Conservation (phyloP, 2,888 invertebrate genomes). For the Diplazon laetatorius region DNA sequence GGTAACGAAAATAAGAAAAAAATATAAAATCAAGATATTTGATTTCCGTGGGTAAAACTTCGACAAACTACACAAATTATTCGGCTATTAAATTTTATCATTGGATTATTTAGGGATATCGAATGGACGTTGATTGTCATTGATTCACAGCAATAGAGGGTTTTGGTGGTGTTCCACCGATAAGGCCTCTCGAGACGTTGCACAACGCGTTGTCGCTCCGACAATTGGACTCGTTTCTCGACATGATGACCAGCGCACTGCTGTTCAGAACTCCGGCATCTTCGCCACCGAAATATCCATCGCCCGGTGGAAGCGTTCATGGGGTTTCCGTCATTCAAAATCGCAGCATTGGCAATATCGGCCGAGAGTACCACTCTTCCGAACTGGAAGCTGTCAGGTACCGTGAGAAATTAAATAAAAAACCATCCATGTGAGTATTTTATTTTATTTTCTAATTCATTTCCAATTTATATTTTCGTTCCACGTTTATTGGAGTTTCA, state of each 20-base stretch:
- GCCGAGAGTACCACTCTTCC: constrained; percentile 76
- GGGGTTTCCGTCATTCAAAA: constrained; percentile 72
- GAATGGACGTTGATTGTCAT: neutral
- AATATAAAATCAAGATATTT: neutral
- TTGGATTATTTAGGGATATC: too few species aligned
- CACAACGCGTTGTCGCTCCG: constrained; percentile 97
- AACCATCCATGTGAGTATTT: constrained; percentile 70
- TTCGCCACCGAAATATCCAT: constrained; percentile 87
- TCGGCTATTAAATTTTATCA: too few species aligned
- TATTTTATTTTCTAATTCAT: constrained; percentile 32
- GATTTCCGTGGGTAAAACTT: neutral
- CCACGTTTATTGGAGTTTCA: constrained; percentile 18
- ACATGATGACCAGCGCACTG: constrained; percentile 91
- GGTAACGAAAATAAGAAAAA: too few species aligned
- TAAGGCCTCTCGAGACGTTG: constrained; percentile 97
- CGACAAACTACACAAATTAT: too few species aligned
- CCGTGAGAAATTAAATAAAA: constrained; percentile 71
- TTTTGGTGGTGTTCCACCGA: constrained; percentile 96
- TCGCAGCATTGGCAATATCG: constrained; percentile 73
- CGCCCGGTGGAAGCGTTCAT: constrained; percentile 81
- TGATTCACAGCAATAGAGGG: constrained; percentile 87
- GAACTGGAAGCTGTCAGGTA: constrained; percentile 79
- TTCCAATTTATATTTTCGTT: constrained; percentile 7
- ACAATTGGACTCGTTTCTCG: constrained; percentile 95
- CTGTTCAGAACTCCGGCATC: constrained; percentile 89